Conservation (phyloP, 1,140 invertebrate genomes). For the Spodoptera litura region DNA sequence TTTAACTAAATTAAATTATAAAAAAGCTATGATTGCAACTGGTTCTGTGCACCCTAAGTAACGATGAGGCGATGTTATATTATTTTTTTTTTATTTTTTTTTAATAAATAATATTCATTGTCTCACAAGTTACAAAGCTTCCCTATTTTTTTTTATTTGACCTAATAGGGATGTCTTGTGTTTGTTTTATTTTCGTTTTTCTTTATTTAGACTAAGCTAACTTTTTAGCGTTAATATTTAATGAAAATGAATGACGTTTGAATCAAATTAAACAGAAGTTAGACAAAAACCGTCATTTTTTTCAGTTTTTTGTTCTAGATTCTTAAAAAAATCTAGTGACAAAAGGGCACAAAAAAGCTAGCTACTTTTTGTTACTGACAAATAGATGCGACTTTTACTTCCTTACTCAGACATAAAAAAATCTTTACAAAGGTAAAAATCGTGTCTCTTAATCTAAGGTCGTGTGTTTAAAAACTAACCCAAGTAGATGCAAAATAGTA, state of each 20-base stretch:
- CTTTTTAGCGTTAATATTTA: conserved; percentile 49
- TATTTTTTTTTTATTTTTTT: conserved; percentile 4
- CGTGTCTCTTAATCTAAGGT: conserved; percentile 56
- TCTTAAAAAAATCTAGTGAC: conserved; percentile 50
- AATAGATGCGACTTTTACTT: conserved; percentile 51
- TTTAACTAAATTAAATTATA: not conserved
- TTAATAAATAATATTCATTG: conserved; percentile 15
- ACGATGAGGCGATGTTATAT: conserved; percentile 38
- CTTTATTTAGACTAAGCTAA: conserved; percentile 58
- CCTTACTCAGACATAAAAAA: not conserved
- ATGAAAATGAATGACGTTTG: conserved; percentile 35
- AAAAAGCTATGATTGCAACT: conserved; percentile 53
- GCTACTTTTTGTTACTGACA: conserved; percentile 45
- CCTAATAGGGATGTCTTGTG: conserved; percentile 51
- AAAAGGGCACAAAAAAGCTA: conserved; percentile 44
- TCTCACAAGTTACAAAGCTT: conserved; percentile 39
- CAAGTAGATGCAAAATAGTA: conserved; percentile 27
- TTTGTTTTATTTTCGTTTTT: conserved; percentile 56
- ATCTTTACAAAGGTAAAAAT: conserved; percentile 43
- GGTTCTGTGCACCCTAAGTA: conserved; percentile 55
- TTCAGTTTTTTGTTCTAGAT: conserved; percentile 56
- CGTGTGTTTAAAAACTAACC: conserved; percentile 67
- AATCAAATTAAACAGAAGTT: not conserved
- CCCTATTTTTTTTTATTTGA: conserved; percentile 45
- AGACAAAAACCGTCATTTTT: conserved; percentile 50